These are phyloP conservation scores for Chesias legatella DNA, from an alignment of 2,888 invertebrate species.

Conservation along the genomic window DNA sequence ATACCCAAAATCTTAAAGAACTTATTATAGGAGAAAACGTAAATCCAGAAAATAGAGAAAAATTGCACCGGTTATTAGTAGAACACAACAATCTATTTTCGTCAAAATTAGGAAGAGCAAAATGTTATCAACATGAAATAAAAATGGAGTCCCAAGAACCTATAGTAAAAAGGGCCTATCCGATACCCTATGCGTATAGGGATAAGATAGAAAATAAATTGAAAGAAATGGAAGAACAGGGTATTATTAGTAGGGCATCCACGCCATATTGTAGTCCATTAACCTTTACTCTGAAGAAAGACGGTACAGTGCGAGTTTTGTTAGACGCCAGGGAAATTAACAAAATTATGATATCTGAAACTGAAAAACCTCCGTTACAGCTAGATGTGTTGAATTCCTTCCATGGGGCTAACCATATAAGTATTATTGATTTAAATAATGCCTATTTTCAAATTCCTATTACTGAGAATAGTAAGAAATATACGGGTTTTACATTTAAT, in stretches of 20 bases:
- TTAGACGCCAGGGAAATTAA: constrained; percentile 20
- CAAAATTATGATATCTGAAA: constrained; percentile 14
- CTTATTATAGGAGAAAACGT: too few relatives aligned
- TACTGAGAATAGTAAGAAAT: constrained; percentile 1
- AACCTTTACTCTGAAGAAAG: constrained; percentile 16
- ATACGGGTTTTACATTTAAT: constrained; percentile 10
- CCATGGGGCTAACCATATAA: constrained; percentile 9
- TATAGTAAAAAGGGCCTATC: constrained; percentile 22
- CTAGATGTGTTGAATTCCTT: constrained; percentile 10
- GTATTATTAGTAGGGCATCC: constrained; percentile 19
- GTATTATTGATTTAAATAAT: constrained; percentile 9
- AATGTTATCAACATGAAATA: constrained; percentile 28
- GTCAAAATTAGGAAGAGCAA: constrained; percentile 13
- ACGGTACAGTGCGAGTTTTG: constrained; percentile 6
- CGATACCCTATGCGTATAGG: constrained; percentile 29
- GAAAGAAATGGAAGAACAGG: constrained; percentile 19
- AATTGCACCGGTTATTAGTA: not conserved
- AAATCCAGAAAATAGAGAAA: too few relatives aligned
- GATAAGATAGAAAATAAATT: constrained; percentile 21
- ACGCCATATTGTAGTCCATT: constrained; percentile 29
- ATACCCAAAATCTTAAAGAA: too few relatives aligned
- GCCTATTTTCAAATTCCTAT: constrained; percentile 14
- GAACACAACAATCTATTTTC: constrained; percentile 4
- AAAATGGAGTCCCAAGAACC: constrained; percentile 17
- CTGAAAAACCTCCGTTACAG: constrained; percentile 10